Percentiles rank a stretch among this genome's conserved stretches.
phyloP scores from a whole-genome alignment of 2,888 invertebrate genomes.

The Eumerus sabulonum region DNA sequence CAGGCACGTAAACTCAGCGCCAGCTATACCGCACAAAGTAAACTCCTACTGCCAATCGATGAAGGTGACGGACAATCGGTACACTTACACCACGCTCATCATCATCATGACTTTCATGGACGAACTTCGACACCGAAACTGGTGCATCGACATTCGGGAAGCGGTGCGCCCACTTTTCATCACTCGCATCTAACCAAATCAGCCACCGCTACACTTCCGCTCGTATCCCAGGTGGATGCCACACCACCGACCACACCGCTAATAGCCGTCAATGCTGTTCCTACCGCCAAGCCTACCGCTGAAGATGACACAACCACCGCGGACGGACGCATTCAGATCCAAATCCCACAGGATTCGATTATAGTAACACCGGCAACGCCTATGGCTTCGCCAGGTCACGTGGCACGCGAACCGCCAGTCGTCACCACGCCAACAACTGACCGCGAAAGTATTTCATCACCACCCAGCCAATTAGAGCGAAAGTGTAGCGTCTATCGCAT shows the following conservation, averaged over 20 bases:
- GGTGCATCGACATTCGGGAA: conserved; percentile 77
- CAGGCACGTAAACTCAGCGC: conserved; percentile 78
- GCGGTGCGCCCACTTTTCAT: conserved; percentile 74
- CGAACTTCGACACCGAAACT: conserved; percentile 75
- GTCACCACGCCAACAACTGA: conserved; percentile 70
- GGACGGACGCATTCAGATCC: conserved; percentile 61
- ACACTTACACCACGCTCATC: conserved; percentile 73
- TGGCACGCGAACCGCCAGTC: conserved; percentile 67
- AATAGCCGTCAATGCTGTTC: conserved; percentile 71
- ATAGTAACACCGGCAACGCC: conserved; percentile 79
- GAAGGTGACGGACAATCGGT: conserved; percentile 77
- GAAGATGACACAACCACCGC: conserved; percentile 70
- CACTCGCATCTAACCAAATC: conserved; percentile 77
- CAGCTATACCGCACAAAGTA: conserved; percentile 78
- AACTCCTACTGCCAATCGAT: conserved; percentile 78
- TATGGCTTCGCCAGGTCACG: conserved; percentile 78
- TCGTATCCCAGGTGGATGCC: conserved; percentile 77
- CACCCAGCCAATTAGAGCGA: conserved; percentile 76
- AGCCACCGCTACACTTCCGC: conserved; percentile 78
- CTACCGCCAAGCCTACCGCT: conserved; percentile 65
- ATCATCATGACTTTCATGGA: conserved; percentile 72
- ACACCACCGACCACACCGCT: conserved; percentile 77
- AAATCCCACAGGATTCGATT: conserved; percentile 75
- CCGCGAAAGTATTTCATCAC: conserved; percentile 74
- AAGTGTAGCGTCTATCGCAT: conserved; percentile 79